Evolutionary conservation across 2,797 vertebrate species (phyloP).

Genomic region (Echeneis naucrates): DNA sequence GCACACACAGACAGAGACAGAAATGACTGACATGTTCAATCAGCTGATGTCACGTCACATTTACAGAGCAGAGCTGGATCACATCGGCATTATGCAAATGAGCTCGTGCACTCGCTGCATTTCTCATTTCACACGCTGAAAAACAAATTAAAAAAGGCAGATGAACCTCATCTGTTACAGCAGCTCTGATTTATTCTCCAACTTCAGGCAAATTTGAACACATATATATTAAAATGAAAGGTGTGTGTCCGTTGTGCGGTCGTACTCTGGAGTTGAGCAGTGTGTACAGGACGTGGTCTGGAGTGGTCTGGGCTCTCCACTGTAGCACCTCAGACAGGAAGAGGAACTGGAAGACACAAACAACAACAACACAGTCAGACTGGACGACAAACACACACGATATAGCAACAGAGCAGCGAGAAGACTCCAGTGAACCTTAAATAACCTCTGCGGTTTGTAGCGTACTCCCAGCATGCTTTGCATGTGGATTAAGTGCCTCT

Average conservation of each 20-base stretch:
- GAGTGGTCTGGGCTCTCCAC: slow-evolving; percentile 97
- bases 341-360: slow-evolving; percentile 88
- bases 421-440: too few relatives aligned
- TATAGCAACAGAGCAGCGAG: too few relatives aligned
- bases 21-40: slow-evolving; percentile 54
- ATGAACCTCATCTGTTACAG: too few relatives aligned
- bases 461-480: too few relatives aligned
- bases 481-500: neutral
- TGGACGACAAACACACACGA: neutral
- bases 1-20: slow-evolving; percentile 21
- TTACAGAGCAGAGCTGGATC: slow-evolving; percentile 35
- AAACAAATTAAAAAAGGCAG: too few relatives aligned
- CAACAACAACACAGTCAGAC: slow-evolving; percentile 28
- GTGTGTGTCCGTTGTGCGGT: slow-evolving; percentile 2
- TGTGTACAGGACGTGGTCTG: slow-evolving; percentile 95
- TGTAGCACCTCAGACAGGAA: slow-evolving; percentile 97
- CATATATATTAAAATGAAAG: too few relatives aligned
- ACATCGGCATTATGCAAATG: slow-evolving; percentile 55
- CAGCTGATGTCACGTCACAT: slow-evolving; percentile 55
- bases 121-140: too few relatives aligned
- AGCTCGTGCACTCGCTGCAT: neutral
- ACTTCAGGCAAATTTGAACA: neutral
- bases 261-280: slow-evolving; percentile 95
- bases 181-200: too few relatives aligned
- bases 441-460: too few relatives aligned